phyloP scores from a whole-genome alignment of 2,113 vertebrate species.

The Sialia sialis region DNA sequence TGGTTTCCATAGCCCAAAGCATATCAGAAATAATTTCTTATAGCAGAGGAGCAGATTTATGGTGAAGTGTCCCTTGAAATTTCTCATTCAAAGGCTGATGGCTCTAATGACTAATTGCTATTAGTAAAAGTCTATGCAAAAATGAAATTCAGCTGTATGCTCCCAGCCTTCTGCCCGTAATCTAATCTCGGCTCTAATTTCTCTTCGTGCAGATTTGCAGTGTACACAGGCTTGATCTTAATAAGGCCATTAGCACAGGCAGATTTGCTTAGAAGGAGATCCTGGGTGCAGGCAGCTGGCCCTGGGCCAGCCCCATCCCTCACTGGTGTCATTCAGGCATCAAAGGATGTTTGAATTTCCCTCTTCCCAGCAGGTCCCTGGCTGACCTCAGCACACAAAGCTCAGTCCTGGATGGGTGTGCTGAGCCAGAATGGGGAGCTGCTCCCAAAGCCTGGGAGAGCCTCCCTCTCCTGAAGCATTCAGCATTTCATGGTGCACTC shows the following conservation, averaged over 20 bases:
- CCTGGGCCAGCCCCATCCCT: not conserved
- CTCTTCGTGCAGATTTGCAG: slow-evolving; percentile 4
- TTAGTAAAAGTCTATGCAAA: slow-evolving; percentile 13
- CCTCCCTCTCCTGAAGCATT: not conserved
- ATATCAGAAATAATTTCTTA: slow-evolving; percentile 40
- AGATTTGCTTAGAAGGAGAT: not conserved
- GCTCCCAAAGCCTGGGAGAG: not conserved
- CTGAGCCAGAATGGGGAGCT: fast-evolving
- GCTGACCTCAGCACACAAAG: not conserved
- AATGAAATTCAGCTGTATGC: not conserved
- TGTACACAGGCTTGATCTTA: not conserved
- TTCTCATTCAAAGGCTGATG: slow-evolving; percentile 43
- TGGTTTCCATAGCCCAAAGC: slow-evolving; percentile 28
- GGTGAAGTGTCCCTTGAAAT: slow-evolving; percentile 52
- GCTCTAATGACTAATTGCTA: slow-evolving; percentile 30
- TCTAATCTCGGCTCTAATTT: slow-evolving; percentile 32
- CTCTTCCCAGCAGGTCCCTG: not conserved
- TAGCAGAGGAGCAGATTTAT: slow-evolving; percentile 7
- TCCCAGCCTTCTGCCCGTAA: not conserved
- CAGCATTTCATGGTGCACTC: not conserved
- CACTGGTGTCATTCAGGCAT: fast-evolving
- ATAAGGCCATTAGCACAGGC: slow-evolving; percentile 7
- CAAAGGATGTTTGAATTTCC: not conserved
- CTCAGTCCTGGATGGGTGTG: not conserved
- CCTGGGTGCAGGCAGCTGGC: not conserved